Percentiles rank a stretch among this genome's conserved stretches.
phyloP scores from a whole-genome alignment of 92 coral and sea anemone genomes.

The Umimayanthus chanpuru region DNA sequence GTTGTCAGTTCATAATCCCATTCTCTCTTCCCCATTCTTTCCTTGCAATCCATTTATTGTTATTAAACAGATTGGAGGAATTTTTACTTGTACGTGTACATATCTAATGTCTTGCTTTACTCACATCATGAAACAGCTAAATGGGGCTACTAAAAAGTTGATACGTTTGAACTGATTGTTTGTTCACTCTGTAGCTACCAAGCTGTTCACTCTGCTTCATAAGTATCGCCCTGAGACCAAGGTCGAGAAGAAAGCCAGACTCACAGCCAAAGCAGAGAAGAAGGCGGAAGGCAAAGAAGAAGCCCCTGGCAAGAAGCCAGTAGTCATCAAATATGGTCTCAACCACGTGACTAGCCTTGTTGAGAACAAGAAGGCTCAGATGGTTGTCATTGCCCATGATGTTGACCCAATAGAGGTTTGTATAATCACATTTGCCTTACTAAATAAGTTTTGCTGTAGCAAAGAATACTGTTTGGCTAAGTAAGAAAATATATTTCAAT shows the following conservation, averaged over 20 bases:
- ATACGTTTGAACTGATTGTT: too few species aligned
- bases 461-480: too few species aligned
- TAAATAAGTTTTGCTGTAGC: not conserved
- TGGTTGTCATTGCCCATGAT: slow-evolving; percentile 96
- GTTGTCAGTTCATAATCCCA: too few species aligned
- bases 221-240: slow-evolving; percentile 97
- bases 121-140: not conserved
- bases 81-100: too few species aligned
- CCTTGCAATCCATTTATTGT: too few species aligned
- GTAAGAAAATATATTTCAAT: too few species aligned
- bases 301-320: slow-evolving; percentile 92
- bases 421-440: too few species aligned
- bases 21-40: too few species aligned
- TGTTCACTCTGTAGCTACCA: slow-evolving; percentile 62
- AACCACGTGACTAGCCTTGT: slow-evolving; percentile 92
- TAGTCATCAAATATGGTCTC: slow-evolving; percentile 91
- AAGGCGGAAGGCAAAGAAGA: slow-evolving; percentile 95
- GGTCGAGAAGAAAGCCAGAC: slow-evolving; percentile 95
- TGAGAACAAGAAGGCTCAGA: slow-evolving; percentile 92
- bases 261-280: slow-evolving; percentile 94
- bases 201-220: slow-evolving; percentile 90
- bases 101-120: not conserved
- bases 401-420: slow-evolving; percentile 98
- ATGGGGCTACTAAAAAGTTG: not conserved
- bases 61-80: too few species aligned